Evolutionary conservation across 2,888 invertebrate genomes (phyloP).

Genomic region (Mylabris sibirica): DNA sequence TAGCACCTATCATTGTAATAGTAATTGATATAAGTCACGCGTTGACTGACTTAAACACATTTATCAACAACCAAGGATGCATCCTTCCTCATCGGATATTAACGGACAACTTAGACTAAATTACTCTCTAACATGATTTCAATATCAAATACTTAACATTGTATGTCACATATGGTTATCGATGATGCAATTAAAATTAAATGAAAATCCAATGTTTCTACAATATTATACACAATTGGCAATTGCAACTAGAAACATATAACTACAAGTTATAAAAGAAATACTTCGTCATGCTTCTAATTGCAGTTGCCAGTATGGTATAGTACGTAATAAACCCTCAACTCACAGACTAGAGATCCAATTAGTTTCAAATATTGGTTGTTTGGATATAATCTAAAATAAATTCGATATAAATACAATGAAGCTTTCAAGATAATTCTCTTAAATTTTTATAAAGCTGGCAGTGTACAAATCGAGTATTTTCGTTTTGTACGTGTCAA

Average conservation of each 20-base stretch:
- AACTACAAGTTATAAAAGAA: neutral
- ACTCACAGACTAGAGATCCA: neutral
- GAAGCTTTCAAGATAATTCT: neutral
- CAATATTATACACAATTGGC: neutral
- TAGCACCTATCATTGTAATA: conserved; percentile 42
- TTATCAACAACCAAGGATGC: conserved; percentile 42
- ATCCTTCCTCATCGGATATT: conserved; percentile 44
- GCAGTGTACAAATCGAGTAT: neutral
- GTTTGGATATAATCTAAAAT: neutral
- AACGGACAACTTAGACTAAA: conserved; percentile 40
- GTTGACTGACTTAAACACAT: conserved; percentile 40
- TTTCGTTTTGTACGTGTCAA: no score
- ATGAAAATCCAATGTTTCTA: neutral
- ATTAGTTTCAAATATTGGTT: neutral
- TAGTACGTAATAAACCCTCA: neutral
- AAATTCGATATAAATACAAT: neutral
- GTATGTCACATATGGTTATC: conserved; percentile 16
- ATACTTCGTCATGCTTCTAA: no score
- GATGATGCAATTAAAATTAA: neutral
- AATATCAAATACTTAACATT: conserved; percentile 30
- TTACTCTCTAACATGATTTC: conserved; percentile 42
- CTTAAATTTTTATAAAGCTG: neutral
- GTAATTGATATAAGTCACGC: conserved; percentile 46
- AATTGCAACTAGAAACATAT: no score
- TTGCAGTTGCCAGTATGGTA: no score